A percentile compares a stretch with the other conserved stretches of the same genome.
These are phyloP conservation scores for Nebria brevicollis DNA, from an alignment of 2,888 invertebrate species.

Conservation along the genomic window DNA sequence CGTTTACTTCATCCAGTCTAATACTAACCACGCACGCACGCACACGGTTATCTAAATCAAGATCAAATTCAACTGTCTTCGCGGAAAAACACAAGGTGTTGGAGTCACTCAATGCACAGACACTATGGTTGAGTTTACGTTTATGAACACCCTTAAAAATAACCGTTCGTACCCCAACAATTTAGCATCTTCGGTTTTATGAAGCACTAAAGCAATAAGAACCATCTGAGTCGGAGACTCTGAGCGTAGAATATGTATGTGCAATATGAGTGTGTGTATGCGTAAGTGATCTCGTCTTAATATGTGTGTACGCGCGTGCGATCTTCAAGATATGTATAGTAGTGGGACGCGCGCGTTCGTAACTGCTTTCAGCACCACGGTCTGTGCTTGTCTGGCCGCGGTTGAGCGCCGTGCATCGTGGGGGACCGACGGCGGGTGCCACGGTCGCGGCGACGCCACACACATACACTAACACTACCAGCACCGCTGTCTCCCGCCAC, in stretches of 20 bases:
- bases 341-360: conserved; percentile 48
- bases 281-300: neutral
- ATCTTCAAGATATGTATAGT: neutral
- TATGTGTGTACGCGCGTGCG: neutral
- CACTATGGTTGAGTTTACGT: conserved; percentile 13
- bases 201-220: neutral
- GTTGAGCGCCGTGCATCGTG: conserved; percentile 51
- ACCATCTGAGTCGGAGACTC: neutral
- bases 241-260: neutral
- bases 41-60: neutral
- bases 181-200: neutral
- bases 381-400: conserved; percentile 57
- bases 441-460: conserved; percentile 18
- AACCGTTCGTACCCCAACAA: neutral
- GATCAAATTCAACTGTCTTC: neutral
- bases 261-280: neutral
- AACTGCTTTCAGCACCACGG: conserved; percentile 53
- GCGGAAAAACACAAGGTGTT: neutral
- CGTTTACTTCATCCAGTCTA: neutral
- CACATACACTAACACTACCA: neutral
- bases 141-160: neutral
- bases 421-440: conserved; percentile 48
- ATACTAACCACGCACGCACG: conserved; percentile 7
- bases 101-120: conserved; percentile 4
- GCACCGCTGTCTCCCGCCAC: conserved; percentile 2